Percentiles rank a stretch among this genome's conserved stretches.
These are phyloP conservation scores for Macropus fuliginosus DNA, from an alignment of 2,797 vertebrate species.

Conservation along the genomic window DNA sequence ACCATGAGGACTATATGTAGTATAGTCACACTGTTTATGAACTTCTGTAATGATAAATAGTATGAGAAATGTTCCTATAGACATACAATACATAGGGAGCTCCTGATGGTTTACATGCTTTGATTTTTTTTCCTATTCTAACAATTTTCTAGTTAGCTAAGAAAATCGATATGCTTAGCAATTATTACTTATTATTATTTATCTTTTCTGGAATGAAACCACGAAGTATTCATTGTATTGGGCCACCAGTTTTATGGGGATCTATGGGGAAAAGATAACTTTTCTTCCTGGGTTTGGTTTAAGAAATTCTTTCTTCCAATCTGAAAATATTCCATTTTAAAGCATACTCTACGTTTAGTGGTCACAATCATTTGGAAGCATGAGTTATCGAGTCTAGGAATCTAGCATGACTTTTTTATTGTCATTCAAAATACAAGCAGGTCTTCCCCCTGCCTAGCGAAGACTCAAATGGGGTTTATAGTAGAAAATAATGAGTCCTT, in stretches of 20 bases:
- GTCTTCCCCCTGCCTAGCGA: slow-evolving; percentile 49
- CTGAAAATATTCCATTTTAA: not conserved
- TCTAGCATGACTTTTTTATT: slow-evolving; percentile 48
- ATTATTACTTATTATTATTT: not conserved
- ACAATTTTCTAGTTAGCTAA: slow-evolving; percentile 45
- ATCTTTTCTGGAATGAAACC: not conserved
- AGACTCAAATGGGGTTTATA: slow-evolving; percentile 54
- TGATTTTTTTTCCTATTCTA: slow-evolving; percentile 52
- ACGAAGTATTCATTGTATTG: slow-evolving; percentile 4
- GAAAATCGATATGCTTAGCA: not conserved
- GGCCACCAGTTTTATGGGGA: slow-evolving; percentile 33
- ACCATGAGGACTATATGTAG: slow-evolving; percentile 50
- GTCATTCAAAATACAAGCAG: slow-evolving; percentile 56
- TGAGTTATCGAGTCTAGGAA: slow-evolving; percentile 43
- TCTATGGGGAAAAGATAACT: not conserved
- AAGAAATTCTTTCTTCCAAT: not conserved
- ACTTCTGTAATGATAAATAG: slow-evolving; percentile 56
- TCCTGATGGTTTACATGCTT: slow-evolving; percentile 48
- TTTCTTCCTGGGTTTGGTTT: slow-evolving; percentile 50
- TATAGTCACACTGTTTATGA: slow-evolving; percentile 57
- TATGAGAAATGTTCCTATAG: slow-evolving; percentile 38
- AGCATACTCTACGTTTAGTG: slow-evolving; percentile 39
- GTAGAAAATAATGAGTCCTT: slow-evolving; percentile 63
- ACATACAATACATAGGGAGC: not conserved
- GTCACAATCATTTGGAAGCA: slow-evolving; percentile 52